These are phyloP conservation scores for Agelastica alni DNA, from an alignment of 2,888 invertebrate species.

Conservation along the genomic window DNA sequence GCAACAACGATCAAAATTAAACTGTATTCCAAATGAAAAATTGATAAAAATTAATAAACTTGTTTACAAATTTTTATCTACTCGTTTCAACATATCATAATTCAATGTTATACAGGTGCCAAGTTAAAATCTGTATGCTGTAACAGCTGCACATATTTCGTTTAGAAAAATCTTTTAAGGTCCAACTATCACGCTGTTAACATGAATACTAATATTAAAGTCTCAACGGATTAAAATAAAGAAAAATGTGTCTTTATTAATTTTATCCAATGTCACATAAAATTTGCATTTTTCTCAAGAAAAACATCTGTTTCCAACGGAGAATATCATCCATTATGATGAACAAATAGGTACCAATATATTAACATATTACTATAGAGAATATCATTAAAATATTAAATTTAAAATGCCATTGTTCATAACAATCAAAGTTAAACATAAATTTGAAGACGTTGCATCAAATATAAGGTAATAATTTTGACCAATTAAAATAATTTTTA, in stretches of 20 bases:
- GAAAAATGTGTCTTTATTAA: constrained; percentile 19
- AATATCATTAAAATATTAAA: too few relatives aligned
- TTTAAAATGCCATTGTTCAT: too few relatives aligned
- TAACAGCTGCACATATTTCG: constrained; percentile 1
- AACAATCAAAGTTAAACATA: too few relatives aligned
- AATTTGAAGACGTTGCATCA: too few relatives aligned
- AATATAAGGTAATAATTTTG: too few relatives aligned
- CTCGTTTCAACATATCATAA: neutral
- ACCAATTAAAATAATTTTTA: too few relatives aligned
- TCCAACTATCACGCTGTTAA: constrained; percentile 8
- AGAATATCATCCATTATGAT: constrained; percentile 14
- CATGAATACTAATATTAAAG: constrained; percentile 8
- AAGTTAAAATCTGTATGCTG: neutral
- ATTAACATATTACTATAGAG: too few relatives aligned
- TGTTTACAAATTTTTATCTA: neutral
- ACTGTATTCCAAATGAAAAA: too few relatives aligned
- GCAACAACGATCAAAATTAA: too few relatives aligned
- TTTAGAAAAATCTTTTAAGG: neutral
- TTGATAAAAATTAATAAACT: too few relatives aligned
- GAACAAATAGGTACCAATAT: too few relatives aligned
- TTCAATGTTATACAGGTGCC: constrained; percentile 2
- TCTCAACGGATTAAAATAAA: neutral
- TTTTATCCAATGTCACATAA: constrained; percentile 22
- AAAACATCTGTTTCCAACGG: constrained; percentile 24
- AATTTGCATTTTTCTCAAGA: constrained; percentile 23